These are phyloP conservation scores for Vandiemenella viatica DNA, from an alignment of 2,888 invertebrate species.

Conservation along the genomic window DNA sequence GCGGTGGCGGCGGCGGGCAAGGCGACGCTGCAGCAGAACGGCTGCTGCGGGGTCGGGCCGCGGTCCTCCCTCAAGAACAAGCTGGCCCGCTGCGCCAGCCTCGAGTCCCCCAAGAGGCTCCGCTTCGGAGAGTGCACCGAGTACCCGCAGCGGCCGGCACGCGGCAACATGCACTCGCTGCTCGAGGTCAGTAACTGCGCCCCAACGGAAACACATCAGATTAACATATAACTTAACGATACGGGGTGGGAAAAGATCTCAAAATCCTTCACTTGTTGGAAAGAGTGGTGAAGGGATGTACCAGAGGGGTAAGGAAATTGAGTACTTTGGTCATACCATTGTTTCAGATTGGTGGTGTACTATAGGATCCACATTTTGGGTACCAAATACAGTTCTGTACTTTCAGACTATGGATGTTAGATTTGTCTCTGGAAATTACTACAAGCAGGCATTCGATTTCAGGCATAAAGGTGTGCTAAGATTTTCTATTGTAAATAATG, in stretches of 20 bases:
- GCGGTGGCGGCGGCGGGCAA: conserved; percentile 22
- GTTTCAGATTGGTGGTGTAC: too few relatives aligned
- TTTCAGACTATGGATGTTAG: too few relatives aligned
- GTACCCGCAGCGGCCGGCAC: background rate
- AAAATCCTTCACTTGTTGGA: too few relatives aligned
- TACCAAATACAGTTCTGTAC: too few relatives aligned
- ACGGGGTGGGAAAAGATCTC: too few relatives aligned
- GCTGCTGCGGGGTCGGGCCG: conserved; percentile 27
- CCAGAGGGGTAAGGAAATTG: background rate
- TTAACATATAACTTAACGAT: too few relatives aligned
- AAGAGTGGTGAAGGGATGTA: background rate
- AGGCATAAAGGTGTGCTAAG: too few relatives aligned
- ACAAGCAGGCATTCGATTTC: too few relatives aligned
- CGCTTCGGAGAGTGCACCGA: conserved; percentile 40
- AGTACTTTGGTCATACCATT: too few relatives aligned
- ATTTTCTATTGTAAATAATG: too few relatives aligned
- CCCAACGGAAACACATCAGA: background rate
- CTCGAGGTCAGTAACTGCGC: background rate
- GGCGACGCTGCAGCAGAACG: conserved; percentile 32
- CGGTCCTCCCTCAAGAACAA: conserved; percentile 48
- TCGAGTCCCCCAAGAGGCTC: conserved; percentile 70
- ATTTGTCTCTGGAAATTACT: too few relatives aligned
- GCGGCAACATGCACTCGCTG: background rate
- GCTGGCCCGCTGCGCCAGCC: conserved; percentile 51
- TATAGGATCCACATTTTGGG: too few relatives aligned